Conservation (phyloP, 2,888 invertebrate species). For the Caenorhabditis macrosperma region DNA sequence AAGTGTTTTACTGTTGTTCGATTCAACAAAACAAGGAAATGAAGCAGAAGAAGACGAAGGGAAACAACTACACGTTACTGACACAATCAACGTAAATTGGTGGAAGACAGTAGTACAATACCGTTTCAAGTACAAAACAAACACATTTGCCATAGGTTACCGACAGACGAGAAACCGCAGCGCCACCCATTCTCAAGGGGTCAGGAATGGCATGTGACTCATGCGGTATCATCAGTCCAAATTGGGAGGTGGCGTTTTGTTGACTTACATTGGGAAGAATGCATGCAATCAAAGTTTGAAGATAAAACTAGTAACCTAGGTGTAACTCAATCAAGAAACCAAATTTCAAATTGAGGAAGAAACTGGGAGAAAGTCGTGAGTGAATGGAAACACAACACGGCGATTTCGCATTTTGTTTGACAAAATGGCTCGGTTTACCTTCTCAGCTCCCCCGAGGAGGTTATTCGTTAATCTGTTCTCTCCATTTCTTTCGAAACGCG, state of each 20-base stretch:
- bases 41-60: slow-evolving; percentile 7
- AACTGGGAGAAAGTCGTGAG: background rate
- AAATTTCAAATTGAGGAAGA: background rate
- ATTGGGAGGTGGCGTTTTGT: background rate
- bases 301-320: background rate
- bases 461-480: slow-evolving; percentile 43
- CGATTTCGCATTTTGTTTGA: slow-evolving; percentile 35
- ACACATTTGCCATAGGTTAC: slow-evolving; percentile 1
- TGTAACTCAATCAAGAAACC: slow-evolving; percentile 4
- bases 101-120: slow-evolving; percentile 12
- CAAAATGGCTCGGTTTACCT: slow-evolving; percentile 41
- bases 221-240: slow-evolving; percentile 23
- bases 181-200: background rate
- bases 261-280: slow-evolving; percentile 1
- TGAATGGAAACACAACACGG: slow-evolving; percentile 1
- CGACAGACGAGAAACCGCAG: background rate
- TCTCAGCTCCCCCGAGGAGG: background rate
- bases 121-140: slow-evolving; percentile 54
- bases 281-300: background rate
- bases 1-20: background rate
- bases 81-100: background rate
- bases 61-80: background rate
- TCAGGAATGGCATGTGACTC: too few relatives aligned
- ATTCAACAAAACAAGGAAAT: background rate
- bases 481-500: background rate